phyloP scores from a whole-genome alignment of 2,888 invertebrate species.

The Diarsia brunnea region DNA sequence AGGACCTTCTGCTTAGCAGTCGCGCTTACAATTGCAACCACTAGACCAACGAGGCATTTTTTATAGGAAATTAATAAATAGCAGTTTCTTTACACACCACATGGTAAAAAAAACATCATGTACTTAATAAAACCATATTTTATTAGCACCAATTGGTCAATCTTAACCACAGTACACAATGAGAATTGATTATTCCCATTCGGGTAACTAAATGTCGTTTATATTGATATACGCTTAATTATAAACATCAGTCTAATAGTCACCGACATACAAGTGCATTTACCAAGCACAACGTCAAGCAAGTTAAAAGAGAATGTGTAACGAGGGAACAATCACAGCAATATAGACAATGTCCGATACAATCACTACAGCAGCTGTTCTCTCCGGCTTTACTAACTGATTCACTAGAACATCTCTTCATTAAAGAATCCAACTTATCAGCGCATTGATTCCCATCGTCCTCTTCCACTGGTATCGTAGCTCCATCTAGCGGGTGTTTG shows the following conservation, averaged over 20 bases:
- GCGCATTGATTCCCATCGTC: neutral
- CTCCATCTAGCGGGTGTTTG: neutral
- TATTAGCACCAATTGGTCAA: neutral
- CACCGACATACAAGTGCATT: constrained; percentile 25
- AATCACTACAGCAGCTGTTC: constrained; percentile 26
- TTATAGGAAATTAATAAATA: too few relatives aligned
- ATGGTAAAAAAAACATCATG: neutral
- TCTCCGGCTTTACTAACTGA: neutral
- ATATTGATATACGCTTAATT: neutral
- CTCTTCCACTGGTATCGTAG: neutral
- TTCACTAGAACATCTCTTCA: neutral
- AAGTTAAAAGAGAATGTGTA: constrained; percentile 34
- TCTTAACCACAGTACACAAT: neutral
- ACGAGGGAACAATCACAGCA: constrained; percentile 51
- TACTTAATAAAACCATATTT: neutral
- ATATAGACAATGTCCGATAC: constrained; percentile 45
- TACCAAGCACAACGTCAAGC: constrained; percentile 35
- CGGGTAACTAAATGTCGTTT: neutral
- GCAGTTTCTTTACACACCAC: too few relatives aligned
- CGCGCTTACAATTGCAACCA: too few relatives aligned
- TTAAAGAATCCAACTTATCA: neutral
- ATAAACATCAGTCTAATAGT: neutral
- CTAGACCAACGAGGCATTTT: too few relatives aligned
- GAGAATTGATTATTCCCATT: neutral
- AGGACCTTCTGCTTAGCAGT: too few relatives aligned